Evolutionary conservation across 2,797 vertebrate species (phyloP).

Genomic region (Smutsia temminckii): DNA sequence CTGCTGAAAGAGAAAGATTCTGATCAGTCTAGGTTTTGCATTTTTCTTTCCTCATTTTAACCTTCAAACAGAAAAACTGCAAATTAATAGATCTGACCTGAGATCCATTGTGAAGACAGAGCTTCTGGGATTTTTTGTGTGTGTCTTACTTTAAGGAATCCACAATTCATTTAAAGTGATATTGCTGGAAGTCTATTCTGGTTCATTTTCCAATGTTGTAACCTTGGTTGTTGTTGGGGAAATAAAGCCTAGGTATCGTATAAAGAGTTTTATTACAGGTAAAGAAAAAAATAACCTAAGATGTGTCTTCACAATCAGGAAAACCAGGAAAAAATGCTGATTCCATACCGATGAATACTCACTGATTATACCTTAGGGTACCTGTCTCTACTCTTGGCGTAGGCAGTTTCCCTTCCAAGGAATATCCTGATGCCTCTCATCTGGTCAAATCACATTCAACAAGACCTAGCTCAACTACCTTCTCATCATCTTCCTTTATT

Average conservation of each 20-base stretch:
- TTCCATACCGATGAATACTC: not conserved
- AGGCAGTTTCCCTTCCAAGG: not conserved
- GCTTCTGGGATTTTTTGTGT: not conserved
- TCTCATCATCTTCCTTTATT: conserved; percentile 26
- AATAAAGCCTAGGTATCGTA: not conserved
- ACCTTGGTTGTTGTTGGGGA: not conserved
- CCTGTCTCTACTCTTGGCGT: not conserved
- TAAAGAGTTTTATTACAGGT: not conserved
- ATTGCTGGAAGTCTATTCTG: conserved; percentile 8
- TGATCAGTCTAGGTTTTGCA: conserved; percentile 42
- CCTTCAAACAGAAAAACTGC: conserved; percentile 57
- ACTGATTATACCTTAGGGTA: not conserved
- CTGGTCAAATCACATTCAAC: not conserved
- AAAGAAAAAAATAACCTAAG: conserved; percentile 33
- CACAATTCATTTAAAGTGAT: conserved; percentile 38
- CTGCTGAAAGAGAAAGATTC: conserved; percentile 63
- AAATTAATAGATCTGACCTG: conserved; percentile 70
- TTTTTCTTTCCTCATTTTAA: conserved; percentile 64
- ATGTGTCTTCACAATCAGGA: not conserved
- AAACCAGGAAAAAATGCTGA: not conserved
- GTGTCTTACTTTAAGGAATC: conserved; percentile 47
- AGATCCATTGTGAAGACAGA: conserved; percentile 34
- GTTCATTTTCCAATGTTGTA: not conserved
- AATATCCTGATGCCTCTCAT: not conserved
- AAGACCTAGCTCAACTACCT: not conserved